Conservation (phyloP, 2,888 invertebrate genomes). For the Dromius quadrimaculatus region DNA sequence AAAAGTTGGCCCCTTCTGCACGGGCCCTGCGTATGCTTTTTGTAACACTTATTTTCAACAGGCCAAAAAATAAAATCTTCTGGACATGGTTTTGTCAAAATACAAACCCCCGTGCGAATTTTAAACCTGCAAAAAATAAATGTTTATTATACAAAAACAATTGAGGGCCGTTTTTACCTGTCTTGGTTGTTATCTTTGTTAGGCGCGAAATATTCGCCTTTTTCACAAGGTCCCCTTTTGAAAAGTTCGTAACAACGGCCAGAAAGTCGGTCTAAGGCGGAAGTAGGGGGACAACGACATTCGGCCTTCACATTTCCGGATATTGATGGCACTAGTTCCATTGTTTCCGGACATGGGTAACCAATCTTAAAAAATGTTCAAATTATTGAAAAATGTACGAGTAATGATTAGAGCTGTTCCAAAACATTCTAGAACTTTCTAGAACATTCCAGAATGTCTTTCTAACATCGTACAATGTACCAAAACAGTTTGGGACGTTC, state of each 20-base stretch:
- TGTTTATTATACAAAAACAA: neutral
- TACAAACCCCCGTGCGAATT: constrained; percentile 80
- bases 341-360: constrained; percentile 85
- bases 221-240: constrained; percentile 78
- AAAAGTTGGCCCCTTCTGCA: constrained; percentile 81
- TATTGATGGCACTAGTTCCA: constrained; percentile 81
- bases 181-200: constrained; percentile 29
- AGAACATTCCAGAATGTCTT: no score
- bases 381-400: no score
- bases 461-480: no score
- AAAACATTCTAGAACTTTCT: no score
- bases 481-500: no score
- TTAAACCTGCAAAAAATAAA: constrained; percentile 56
- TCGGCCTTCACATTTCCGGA: constrained; percentile 72
- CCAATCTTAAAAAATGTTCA: constrained; percentile 73
- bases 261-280: constrained; percentile 77
- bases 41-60: constrained; percentile 80
- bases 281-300: constrained; percentile 86
- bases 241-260: constrained; percentile 81
- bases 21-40: constrained; percentile 78
- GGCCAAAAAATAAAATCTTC: constrained; percentile 83
- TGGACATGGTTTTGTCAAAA: constrained; percentile 74
- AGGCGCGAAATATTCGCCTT: constrained; percentile 83
- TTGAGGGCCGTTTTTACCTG: neutral
- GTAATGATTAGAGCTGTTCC: no score